Evolutionary conservation across 2,113 vertebrate genomes (phyloP).

Genomic region (Myrmecobius fasciatus): DNA sequence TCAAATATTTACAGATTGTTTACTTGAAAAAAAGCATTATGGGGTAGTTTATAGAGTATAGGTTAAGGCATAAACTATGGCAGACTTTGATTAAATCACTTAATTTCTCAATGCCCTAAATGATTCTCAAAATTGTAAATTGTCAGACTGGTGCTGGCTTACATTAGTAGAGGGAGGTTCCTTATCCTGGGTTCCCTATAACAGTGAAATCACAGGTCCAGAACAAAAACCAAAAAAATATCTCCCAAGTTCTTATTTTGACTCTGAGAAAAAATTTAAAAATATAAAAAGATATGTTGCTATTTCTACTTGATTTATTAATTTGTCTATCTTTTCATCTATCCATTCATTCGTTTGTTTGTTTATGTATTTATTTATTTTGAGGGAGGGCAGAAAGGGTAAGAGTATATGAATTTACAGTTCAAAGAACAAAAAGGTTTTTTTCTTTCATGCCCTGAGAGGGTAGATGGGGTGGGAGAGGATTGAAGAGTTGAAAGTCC

Average conservation of each 20-base stretch:
- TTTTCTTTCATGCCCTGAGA: conserved; percentile 22
- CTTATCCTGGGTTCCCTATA: background rate
- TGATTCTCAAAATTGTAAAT: background rate
- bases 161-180: background rate
- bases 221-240: conserved; percentile 25
- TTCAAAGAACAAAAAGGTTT: conserved; percentile 40
- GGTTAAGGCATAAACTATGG: background rate
- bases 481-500: background rate
- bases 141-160: background rate
- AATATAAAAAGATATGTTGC: conserved; percentile 29
- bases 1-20: background rate
- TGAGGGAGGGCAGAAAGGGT: too few relatives aligned
- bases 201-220: background rate
- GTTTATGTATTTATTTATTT: too few relatives aligned
- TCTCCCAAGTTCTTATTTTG: conserved; percentile 19
- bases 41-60: background rate
- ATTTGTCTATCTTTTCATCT: background rate
- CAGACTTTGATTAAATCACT: background rate
- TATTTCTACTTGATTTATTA: conserved; percentile 23
- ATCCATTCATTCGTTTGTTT: background rate
- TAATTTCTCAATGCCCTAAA: background rate
- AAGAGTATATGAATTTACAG: background rate
- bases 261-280: conserved; percentile 19
- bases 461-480: background rate
- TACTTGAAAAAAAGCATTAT: background rate